Evolutionary conservation across 1,140 invertebrate species (phyloP), one percentile per base, ranked within the genome.

Genomic region (Leptopilina clavipes): DNA sequence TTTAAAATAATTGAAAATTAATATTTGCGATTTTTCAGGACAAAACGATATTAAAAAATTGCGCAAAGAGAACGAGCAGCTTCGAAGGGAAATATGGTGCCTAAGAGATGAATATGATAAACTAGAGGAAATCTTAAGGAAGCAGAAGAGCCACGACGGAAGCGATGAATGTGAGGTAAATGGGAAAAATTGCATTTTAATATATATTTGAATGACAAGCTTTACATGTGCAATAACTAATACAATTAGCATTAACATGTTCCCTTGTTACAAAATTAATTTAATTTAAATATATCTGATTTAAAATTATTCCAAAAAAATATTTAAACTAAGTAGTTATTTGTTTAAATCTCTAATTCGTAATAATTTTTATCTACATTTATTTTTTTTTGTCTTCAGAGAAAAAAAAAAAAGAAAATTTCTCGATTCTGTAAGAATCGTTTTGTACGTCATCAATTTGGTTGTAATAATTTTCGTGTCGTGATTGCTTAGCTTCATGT

Each of bases 1-100:
- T 48, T 48, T 14, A 48, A 48, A 14, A n/a, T n/a, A n/a, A n/a
- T n/a, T 14, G n/a, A 48, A 48, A 14, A 14, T 3, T 48, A 48
- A 72, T 76, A 56, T 54, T 18, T 72, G 73, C n/a, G n/a, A n/a
- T 79, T 54, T 91, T 91, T 40, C 90, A 96, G 96, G 96, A 81
- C 96, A 97, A 87, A 94, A 93, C 81, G 96, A 97, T 85, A 96
- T 97, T 74, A 97, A 96, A 87, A 97, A 97, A 87, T 86, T 97
- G 76, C 94, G 95, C 72, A 92, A 94, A 48, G 96, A 97, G 85
- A 97, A 97, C 89, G 96, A 97, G 81, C 94, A 96, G 85, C 90
- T 97, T 31, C 93, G 95, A 78, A 91, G 95, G 45, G 96, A 97
- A 88, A 96, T 97, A 86, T 97, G 96, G 92, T 94, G 93, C 48